phyloP scores from a whole-genome alignment of 2,797 vertebrate genomes.

The Dicrostonyx torquatus region DNA sequence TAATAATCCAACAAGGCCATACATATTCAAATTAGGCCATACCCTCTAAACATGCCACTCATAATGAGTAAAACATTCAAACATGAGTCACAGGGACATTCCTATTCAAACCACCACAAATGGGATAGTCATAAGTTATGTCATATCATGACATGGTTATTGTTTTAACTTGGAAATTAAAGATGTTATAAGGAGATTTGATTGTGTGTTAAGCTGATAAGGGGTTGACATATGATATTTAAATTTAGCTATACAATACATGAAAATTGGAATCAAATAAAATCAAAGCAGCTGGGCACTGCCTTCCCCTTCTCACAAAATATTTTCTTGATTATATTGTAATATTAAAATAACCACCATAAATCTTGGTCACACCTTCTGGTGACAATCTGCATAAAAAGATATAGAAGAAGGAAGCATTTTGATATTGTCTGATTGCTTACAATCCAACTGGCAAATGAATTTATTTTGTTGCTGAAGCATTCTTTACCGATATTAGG shows the following conservation, averaged over 20 bases:
- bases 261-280: not conserved
- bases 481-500: not conserved
- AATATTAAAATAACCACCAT: not conserved
- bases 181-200: not conserved
- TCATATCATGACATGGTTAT: not conserved
- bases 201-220: not conserved
- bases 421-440: not conserved
- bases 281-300: not conserved
- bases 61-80: too few relatives aligned
- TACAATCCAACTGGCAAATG: not conserved
- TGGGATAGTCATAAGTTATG: not conserved
- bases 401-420: not conserved
- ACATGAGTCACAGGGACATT: too few relatives aligned
- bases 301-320: fast-evolving
- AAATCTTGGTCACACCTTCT: not conserved
- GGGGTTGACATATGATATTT: not conserved
- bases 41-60: too few relatives aligned
- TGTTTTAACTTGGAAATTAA: not conserved
- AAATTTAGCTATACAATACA: not conserved
- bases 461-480: not conserved
- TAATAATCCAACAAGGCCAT: too few relatives aligned
- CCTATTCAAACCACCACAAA: too few relatives aligned
- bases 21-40: too few relatives aligned
- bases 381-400: not conserved
- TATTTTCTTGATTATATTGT: not conserved